Conservation (phyloP, 2,113 vertebrate genomes). For the Accipiter virgatus region DNA sequence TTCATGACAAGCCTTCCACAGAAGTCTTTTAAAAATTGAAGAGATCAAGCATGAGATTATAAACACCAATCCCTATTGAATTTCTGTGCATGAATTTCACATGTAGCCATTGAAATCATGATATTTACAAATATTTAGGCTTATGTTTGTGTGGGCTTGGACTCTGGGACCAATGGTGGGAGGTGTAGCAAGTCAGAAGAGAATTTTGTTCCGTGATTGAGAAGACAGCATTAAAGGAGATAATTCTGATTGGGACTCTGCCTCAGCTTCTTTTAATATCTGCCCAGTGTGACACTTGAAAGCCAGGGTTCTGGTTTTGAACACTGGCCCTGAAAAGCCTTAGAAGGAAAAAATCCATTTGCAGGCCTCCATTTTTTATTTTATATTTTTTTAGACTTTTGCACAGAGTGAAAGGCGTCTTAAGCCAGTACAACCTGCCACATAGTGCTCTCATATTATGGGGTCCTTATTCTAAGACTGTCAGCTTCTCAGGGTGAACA, state of each 20-base stretch:
- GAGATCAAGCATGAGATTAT: not conserved
- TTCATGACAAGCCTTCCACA: not conserved
- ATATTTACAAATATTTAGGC: not conserved
- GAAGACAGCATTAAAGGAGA: not conserved
- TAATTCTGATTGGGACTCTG: not conserved
- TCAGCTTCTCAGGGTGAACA: not conserved
- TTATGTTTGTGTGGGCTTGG: not conserved
- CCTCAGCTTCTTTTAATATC: not conserved
- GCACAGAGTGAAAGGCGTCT: not conserved
- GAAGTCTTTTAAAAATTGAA: not conserved
- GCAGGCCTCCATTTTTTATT: not conserved
- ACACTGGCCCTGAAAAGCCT: not conserved
- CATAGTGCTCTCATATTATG: not conserved
- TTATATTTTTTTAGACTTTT: not conserved
- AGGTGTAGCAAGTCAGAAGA: not conserved
- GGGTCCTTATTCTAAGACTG: not conserved
- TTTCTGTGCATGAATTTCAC: not conserved
- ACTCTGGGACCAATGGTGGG: not conserved
- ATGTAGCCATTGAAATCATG: not conserved
- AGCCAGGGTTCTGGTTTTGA: not conserved
- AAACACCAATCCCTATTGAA: not conserved
- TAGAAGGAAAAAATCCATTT: not conserved
- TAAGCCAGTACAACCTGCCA: not conserved
- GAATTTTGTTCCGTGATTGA: not conserved
- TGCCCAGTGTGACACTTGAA: not conserved